Conservation (phyloP, 2,113 vertebrate genomes). For the Macroglossus sobrinus region DNA sequence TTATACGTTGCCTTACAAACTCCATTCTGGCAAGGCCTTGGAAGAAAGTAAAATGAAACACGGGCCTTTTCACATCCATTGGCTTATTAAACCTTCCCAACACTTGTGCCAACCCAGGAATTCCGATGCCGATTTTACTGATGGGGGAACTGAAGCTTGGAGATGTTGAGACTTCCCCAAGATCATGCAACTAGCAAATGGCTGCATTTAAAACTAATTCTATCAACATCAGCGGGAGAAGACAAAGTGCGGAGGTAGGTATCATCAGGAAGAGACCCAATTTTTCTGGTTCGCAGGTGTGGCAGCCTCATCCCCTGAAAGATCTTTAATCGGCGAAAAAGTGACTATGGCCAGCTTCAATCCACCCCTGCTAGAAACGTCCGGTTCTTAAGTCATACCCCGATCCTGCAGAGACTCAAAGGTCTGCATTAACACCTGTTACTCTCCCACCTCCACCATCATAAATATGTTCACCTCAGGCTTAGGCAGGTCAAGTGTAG, state of each 20-base stretch:
- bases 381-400: background rate
- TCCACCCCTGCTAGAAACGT: background rate
- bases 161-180: background rate
- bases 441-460: background rate
- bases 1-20: background rate
- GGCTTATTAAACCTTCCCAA: background rate
- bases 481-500: background rate
- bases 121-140: background rate
- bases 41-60: background rate
- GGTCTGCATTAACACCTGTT: background rate
- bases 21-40: background rate
- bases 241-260: background rate
- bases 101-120: background rate
- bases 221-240: background rate
- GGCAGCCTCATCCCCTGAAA: background rate
- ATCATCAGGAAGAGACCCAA: too few relatives aligned
- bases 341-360: background rate
- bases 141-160: background rate
- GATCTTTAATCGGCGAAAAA: background rate
- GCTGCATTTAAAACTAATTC: background rate
- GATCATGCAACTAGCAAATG: background rate
- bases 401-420: background rate
- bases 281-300: background rate
- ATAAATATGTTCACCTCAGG: background rate
- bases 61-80: background rate